Evolutionary conservation across 2,113 vertebrate genomes (phyloP).

Genomic region (Chinchilla lanigera): DNA sequence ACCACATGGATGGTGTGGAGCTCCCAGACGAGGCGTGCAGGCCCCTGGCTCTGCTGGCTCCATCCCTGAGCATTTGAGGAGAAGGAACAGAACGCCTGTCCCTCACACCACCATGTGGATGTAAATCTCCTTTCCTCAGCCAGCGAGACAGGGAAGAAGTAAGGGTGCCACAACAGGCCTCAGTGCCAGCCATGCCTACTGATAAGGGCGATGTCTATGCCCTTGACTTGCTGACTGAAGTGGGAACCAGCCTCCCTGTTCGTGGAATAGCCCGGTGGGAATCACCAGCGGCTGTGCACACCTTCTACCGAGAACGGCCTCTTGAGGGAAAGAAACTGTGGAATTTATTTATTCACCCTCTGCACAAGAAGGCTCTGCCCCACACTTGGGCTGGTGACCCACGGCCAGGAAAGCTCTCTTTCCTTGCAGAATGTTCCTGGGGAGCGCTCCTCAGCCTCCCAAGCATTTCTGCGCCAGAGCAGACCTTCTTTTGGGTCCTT

Average conservation of each 20-base stretch:
- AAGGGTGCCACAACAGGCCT: neutral
- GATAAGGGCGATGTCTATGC: neutral
- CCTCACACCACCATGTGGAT: neutral
- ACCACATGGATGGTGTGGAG: neutral
- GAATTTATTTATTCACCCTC: neutral
- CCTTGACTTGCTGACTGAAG: neutral
- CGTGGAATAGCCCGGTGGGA: neutral
- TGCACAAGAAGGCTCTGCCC: neutral
- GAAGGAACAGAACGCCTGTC: neutral
- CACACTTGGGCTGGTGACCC: neutral
- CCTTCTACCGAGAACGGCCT: neutral
- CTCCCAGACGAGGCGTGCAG: neutral
- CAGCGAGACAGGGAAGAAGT: neutral
- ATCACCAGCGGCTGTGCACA: neutral
- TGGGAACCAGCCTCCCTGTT: neutral
- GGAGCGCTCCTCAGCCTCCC: neutral
- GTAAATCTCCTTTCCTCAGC: neutral
- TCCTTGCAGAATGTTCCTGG: constrained; percentile 42
- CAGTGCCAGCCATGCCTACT: neutral
- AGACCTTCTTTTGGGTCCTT: neutral
- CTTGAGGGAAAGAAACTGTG: neutral
- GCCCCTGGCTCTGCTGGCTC: neutral
- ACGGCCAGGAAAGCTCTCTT: neutral
- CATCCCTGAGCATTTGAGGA: neutral
- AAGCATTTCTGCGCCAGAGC: neutral